Evolutionary conservation across 2,797 vertebrate genomes (phyloP), one percentile per base, ranked within the genome.

Genomic region (Pelochelys cantorii): DNA sequence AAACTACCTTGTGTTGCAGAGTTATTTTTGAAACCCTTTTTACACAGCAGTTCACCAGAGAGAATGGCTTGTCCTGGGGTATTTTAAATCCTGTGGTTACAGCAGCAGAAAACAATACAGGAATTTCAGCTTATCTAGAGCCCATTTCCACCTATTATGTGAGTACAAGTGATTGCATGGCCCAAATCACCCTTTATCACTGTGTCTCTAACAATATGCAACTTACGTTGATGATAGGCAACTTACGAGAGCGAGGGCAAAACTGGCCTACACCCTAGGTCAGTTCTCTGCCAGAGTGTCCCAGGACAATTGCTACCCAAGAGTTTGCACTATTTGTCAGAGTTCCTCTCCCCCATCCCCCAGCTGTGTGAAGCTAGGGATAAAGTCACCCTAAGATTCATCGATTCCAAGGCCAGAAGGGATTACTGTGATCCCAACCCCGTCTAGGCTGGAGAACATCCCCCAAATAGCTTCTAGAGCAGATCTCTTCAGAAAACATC

Each of bases 71-170:
- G 88, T 93, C 84, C 85, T 78, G 37, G 42, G 14, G 74, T 77
- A 77, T 77, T 77, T 94, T 18, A 34, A 34, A 78, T 85, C 83
- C 79, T 65, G 82, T 27, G 81, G 83, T 90, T 18, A 1, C 59
- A 85, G 89, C 89, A 93, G 52, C 54, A 77, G 74, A 87, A 60
- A 95, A 94, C 74, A 95, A 88, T 83, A 79, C 85, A 29, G 12
- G 74, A 52, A 37, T 77, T 77, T 77, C 42, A 77, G 37, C 42
- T 77, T 97, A 96, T 97, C 96, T 94, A 92, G 1, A 0, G 54
- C 83, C 94, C 94, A 94, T 88, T 97, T 97, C 96, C 96, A 96
- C 95, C 96, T 95, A 97, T 97, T 97, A 96, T 96, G 83, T 89
- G 87, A 93, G 78, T 12, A 25, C 0, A 2, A 94, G 84, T n/a